These are phyloP conservation scores for Alethe castanea DNA, from an alignment of 2,113 vertebrate genomes.

Conservation along the genomic window DNA sequence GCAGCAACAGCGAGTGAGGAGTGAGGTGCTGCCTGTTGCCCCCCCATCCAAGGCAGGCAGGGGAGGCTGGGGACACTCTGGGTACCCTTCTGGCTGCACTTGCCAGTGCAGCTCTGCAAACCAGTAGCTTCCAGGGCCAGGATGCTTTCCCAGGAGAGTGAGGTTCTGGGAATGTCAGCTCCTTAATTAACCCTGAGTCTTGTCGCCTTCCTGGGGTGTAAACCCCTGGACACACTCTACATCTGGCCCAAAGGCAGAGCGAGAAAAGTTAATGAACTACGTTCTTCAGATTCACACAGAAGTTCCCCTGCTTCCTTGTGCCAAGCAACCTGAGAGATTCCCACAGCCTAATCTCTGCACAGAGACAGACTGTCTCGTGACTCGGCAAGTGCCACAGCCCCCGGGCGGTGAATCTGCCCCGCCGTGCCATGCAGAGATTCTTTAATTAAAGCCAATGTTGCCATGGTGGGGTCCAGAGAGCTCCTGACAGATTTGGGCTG, in stretches of 20 bases:
- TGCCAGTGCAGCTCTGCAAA: not conserved
- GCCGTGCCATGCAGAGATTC: not conserved
- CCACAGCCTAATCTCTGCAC: slow-evolving; percentile 13
- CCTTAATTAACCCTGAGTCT: slow-evolving; percentile 34
- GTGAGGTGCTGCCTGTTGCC: rapidly evolving
- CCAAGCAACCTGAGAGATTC: not conserved
- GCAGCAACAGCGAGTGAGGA: not conserved
- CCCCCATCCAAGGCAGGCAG: rapidly evolving
- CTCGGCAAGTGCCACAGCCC: not conserved
- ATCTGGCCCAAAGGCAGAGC: not conserved
- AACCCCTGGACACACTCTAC: not conserved
- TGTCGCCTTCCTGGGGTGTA: not conserved
- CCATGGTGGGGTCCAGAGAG: slow-evolving; percentile 40
- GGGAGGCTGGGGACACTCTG: not conserved
- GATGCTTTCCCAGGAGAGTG: not conserved
- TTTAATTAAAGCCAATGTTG: slow-evolving; percentile 46
- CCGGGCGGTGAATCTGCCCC: not conserved
- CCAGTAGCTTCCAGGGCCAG: rapidly evolving
- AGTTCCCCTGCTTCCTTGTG: not conserved
- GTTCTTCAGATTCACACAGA: not conserved
- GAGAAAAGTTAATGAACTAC: slow-evolving; percentile 48
- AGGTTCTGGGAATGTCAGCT: not conserved
- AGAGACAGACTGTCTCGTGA: slow-evolving; percentile 40
- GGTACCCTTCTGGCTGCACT: not conserved
- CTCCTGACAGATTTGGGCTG: slow-evolving; percentile 16